Evolutionary conservation across 2,888 invertebrate species (phyloP).

Genomic region (Diarsia mendica): DNA sequence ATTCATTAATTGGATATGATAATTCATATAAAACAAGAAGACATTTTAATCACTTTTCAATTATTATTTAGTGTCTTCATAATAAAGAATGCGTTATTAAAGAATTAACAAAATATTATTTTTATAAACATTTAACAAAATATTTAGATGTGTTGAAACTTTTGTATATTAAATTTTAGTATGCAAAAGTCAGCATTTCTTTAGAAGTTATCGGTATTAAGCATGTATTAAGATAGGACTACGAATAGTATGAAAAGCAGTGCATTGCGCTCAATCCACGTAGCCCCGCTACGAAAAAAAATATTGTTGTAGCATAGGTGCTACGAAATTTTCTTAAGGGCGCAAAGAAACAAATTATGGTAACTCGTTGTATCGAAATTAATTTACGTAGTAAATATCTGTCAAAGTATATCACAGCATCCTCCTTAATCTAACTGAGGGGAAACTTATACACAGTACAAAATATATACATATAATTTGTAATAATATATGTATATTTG

Average conservation of each 20-base stretch:
- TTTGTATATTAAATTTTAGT: neutral
- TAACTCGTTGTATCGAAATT: neutral
- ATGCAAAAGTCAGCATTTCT: neutral
- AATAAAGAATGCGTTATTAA: neutral
- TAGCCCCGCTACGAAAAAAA: conserved; percentile 47
- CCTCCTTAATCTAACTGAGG: neutral
- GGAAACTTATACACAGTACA: conserved; percentile 20
- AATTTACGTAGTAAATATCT: neutral
- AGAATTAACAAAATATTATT: no score
- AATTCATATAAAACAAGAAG: conserved; percentile 33
- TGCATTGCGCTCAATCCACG: conserved; percentile 9
- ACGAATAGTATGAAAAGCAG: neutral
- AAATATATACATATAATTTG: conserved; percentile 5
- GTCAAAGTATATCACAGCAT: neutral
- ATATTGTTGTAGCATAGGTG: conserved; percentile 56
- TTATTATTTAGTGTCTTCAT: neutral
- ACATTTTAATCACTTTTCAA: conserved; percentile 21
- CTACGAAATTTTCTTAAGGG: conserved; percentile 59
- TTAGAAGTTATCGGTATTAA: neutral
- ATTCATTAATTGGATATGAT: conserved; percentile 56
- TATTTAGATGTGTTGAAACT: neutral
- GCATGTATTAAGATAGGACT: neutral
- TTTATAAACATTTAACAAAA: neutral
- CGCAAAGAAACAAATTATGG: neutral
- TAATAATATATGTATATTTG: no score